A percentile compares a stretch with the other conserved stretches of the same genome.
phyloP scores from a whole-genome alignment of 2,113 vertebrate species.

The Anolis carolinensis region DNA sequence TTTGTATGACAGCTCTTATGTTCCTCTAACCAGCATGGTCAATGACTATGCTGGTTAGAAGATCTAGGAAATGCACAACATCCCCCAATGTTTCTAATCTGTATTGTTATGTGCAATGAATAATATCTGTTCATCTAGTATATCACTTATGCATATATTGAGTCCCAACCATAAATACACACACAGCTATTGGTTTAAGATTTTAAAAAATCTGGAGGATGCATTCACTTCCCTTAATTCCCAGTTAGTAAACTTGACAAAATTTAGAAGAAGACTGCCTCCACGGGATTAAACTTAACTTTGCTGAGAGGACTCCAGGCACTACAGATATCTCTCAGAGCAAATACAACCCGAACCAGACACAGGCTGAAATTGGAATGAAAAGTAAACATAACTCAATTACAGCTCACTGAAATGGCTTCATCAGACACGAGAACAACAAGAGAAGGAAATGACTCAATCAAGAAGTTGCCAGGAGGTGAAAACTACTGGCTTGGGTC shows the following conservation, averaged over 20 bases:
- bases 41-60: background rate
- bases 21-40: too few relatives aligned
- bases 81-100: background rate
- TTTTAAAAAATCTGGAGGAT: too few relatives aligned
- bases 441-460: background rate
- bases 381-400: background rate
- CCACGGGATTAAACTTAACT: background rate
- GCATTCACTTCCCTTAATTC: background rate
- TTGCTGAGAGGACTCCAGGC: background rate
- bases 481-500: background rate
- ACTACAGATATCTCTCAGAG: background rate
- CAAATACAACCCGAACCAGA: background rate
- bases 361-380: constrained; percentile 5
- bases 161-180: background rate
- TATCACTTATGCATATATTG: background rate
- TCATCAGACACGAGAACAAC: background rate
- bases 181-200: background rate
- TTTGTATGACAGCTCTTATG: too few relatives aligned
- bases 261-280: background rate
- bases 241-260: background rate
- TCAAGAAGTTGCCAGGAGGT: background rate
- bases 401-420: fast-evolving
- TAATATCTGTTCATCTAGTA: background rate
- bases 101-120: background rate
- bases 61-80: background rate